phyloP scores from a whole-genome alignment of 2,888 invertebrate species.

The Sphinx pinastri region DNA sequence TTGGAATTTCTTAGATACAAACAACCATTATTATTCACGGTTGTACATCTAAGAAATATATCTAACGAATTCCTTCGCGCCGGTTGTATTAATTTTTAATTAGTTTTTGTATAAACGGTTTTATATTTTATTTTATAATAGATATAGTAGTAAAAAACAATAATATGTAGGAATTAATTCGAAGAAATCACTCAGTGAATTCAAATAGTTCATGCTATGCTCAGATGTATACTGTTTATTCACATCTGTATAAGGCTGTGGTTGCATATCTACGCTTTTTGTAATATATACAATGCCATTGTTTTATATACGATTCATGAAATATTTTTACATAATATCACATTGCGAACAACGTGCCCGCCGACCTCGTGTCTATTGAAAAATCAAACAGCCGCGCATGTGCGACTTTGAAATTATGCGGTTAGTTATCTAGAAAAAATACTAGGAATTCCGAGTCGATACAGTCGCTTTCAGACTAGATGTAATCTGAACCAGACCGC shows the following conservation, averaged over 20 bases:
- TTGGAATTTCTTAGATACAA: constrained; percentile 41
- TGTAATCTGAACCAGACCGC: not conserved
- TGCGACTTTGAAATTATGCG: constrained; percentile 55
- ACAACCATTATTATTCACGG: constrained; percentile 33
- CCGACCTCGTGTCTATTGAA: constrained; percentile 46
- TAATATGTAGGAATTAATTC: not conserved
- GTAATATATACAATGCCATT: not conserved
- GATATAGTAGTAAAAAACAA: too few relatives aligned
- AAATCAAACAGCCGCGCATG: constrained; percentile 52
- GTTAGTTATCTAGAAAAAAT: constrained; percentile 59
- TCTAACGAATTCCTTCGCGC: constrained; percentile 24
- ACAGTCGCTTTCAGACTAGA: constrained; percentile 30
- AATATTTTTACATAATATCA: constrained; percentile 42
- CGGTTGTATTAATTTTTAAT: not conserved
- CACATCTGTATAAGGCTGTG: not conserved
- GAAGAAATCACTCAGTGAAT: not conserved
- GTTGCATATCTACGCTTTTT: constrained; percentile 2
- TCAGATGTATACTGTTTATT: not conserved
- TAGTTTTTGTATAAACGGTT: not conserved
- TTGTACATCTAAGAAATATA: constrained; percentile 29
- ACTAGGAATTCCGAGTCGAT: constrained; percentile 39
- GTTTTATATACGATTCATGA: constrained; percentile 30
- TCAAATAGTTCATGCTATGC: not conserved
- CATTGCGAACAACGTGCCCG: constrained; percentile 45
- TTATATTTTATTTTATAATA: too few relatives aligned